phyloP scores from a whole-genome alignment of 2,888 invertebrate genomes.

The Machimus rusticus region DNA sequence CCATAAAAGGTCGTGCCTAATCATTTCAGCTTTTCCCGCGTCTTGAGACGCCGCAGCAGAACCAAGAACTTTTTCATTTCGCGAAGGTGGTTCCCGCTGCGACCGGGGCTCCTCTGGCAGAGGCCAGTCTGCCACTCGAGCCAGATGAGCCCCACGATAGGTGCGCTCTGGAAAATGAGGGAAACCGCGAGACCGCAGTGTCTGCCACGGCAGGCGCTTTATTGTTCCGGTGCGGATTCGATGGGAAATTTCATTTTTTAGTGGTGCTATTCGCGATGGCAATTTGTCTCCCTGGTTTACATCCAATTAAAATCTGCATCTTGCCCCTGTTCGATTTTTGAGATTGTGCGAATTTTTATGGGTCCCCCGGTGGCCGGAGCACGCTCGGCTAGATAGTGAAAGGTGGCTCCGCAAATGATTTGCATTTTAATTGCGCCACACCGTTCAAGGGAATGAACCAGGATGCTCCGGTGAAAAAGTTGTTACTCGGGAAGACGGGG shows the following conservation, averaged over 20 bases:
- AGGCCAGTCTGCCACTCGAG: not conserved
- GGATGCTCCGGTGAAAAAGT: not conserved
- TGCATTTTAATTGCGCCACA: not conserved
- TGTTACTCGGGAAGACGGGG: not conserved
- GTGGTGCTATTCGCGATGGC: not conserved
- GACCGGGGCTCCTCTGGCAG: not conserved
- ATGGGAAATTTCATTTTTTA: not conserved
- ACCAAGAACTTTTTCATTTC: constrained; percentile 18
- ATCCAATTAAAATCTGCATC: constrained; percentile 1
- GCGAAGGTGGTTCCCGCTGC: constrained; percentile 37
- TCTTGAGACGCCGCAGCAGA: not conserved
- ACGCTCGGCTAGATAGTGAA: not conserved
- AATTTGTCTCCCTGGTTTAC: not conserved
- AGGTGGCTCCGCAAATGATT: not conserved
- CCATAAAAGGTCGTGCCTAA: constrained; percentile 53
- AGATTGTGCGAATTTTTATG: not conserved
- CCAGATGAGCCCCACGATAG: not conserved
- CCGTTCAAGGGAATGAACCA: not conserved
- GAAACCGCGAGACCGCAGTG: not conserved
- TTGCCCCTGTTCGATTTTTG: not conserved
- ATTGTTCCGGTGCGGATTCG: constrained; percentile 7
- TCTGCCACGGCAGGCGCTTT: not conserved
- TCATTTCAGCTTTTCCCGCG: constrained; percentile 50
- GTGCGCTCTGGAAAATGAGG: constrained; percentile 21
- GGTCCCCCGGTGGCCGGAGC: not conserved